These are phyloP conservation scores for Gymnoscelis rufifasciata DNA, from an alignment of 2,888 invertebrate species.

Conservation along the genomic window DNA sequence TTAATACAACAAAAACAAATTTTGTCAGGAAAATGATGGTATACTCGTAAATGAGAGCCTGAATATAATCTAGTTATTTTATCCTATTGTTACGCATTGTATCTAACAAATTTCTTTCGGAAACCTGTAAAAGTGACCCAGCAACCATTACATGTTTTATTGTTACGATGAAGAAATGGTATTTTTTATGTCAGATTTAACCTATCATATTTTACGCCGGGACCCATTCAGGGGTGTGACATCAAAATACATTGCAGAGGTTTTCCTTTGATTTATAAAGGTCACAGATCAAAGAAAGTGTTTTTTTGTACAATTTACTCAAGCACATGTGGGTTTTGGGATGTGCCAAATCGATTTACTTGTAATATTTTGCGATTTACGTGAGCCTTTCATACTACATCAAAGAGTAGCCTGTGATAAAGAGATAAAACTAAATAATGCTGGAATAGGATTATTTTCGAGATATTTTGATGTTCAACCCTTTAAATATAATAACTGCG, in stretches of 20 bases:
- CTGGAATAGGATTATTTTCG: too few species aligned
- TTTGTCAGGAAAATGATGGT: too few species aligned
- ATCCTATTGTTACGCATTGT: too few species aligned
- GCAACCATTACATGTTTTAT: slow-evolving; percentile 41
- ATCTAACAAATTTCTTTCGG: background rate
- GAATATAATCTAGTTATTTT: too few species aligned
- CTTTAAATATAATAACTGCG: too few species aligned
- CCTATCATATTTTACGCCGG: slow-evolving; percentile 51
- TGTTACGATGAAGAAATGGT: slow-evolving; percentile 38
- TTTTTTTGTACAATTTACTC: slow-evolving; percentile 41
- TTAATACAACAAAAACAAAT: too few species aligned
- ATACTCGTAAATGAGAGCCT: too few species aligned
- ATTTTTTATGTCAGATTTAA: slow-evolving; percentile 49
- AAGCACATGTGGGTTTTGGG: slow-evolving; percentile 4
- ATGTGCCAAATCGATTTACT: slow-evolving; percentile 14
- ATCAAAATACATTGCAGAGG: slow-evolving; percentile 47
- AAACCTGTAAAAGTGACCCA: slow-evolving; percentile 21
- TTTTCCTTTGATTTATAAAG: slow-evolving; percentile 49
- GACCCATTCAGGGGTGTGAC: slow-evolving; percentile 42
- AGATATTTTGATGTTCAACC: too few species aligned
- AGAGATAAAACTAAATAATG: too few species aligned
- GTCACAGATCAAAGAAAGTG: slow-evolving; percentile 42
- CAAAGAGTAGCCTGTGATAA: too few species aligned
- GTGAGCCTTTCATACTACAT: slow-evolving; percentile 49
- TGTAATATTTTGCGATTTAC: slow-evolving; percentile 11